Evolutionary conservation across 2,888 invertebrate species (phyloP).

Genomic region (Aspidiotus destructor): DNA sequence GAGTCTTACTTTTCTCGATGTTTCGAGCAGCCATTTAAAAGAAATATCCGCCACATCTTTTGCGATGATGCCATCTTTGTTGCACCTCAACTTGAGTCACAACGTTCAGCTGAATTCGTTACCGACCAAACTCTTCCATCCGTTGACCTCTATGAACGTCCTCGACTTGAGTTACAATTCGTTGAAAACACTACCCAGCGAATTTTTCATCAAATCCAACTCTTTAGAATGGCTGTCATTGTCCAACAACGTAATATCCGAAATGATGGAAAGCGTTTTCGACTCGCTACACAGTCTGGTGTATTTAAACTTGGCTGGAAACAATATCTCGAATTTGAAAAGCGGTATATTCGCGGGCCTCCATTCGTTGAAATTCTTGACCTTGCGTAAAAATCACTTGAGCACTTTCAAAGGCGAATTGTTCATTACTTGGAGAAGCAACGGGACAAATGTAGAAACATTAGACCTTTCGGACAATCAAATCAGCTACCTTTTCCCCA

Average conservation of each 20-base stretch:
- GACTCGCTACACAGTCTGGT: constrained; percentile 65
- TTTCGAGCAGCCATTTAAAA: constrained; percentile 68
- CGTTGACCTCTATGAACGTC: constrained; percentile 56
- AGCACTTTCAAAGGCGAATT: constrained; percentile 73
- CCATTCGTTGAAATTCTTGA: constrained; percentile 60
- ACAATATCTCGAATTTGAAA: constrained; percentile 64
- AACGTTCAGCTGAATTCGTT: constrained; percentile 59
- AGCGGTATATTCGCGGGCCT: constrained; percentile 68
- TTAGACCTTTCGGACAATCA: constrained; percentile 72
- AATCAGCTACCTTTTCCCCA: constrained; percentile 70
- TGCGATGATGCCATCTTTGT: constrained; percentile 54
- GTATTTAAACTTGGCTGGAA: constrained; percentile 58
- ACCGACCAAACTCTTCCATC: constrained; percentile 55
- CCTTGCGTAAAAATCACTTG: constrained; percentile 65
- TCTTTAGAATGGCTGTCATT: constrained; percentile 59
- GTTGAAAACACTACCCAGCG: constrained; percentile 61
- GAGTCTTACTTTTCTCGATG: constrained; percentile 58
- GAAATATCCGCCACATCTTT: constrained; percentile 61
- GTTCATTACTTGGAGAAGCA: constrained; percentile 56
- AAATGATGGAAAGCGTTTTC: constrained; percentile 68
- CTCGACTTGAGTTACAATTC: constrained; percentile 67
- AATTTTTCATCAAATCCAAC: constrained; percentile 58
- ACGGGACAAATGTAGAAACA: constrained; percentile 54
- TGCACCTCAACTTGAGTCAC: constrained; percentile 63
- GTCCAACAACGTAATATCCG: constrained; percentile 62